Conservation (phyloP, 2,888 invertebrate species). For the Lamellibrachia satsuma region DNA sequence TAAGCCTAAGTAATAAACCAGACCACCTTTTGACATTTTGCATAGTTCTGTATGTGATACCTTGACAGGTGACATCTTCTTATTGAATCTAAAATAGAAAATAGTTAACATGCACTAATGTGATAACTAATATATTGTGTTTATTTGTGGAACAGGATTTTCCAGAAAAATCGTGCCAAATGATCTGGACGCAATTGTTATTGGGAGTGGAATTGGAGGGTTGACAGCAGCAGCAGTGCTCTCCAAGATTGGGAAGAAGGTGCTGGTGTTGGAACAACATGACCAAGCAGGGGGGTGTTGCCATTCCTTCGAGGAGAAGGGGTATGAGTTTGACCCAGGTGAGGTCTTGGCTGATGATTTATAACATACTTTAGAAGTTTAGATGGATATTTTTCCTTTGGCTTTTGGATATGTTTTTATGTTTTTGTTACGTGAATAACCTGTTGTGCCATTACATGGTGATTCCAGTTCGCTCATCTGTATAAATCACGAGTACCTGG, state of each 20-base stretch:
- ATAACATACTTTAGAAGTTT: too few species aligned
- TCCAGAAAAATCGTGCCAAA: conserved; percentile 53
- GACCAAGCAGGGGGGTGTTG: conserved; percentile 66
- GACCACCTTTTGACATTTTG: too few species aligned
- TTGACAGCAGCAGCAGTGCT: conserved; percentile 60
- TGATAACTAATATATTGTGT: not conserved
- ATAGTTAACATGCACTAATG: not conserved
- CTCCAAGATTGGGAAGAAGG: conserved; percentile 61
- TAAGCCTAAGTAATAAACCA: too few species aligned
- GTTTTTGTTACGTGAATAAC: too few species aligned
- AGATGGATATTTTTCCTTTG: too few species aligned
- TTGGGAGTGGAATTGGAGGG: conserved; percentile 66
- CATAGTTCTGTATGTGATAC: too few species aligned
- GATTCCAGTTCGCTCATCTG: too few species aligned
- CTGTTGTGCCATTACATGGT: too few species aligned
- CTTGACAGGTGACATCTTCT: too few species aligned
- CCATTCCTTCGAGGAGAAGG: conserved; percentile 66
- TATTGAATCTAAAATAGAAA: too few species aligned
- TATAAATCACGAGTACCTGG: too few species aligned
- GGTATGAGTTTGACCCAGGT: conserved; percentile 67
- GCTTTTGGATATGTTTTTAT: too few species aligned
- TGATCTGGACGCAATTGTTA: conserved; percentile 62
- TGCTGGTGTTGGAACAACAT: conserved; percentile 66
- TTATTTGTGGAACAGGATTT: conserved; percentile 51
- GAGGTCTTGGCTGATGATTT: conserved; percentile 31